These are phyloP conservation scores for Cynocephalus volans DNA, from an alignment of 2,113 vertebrate genomes.

Conservation along the genomic window DNA sequence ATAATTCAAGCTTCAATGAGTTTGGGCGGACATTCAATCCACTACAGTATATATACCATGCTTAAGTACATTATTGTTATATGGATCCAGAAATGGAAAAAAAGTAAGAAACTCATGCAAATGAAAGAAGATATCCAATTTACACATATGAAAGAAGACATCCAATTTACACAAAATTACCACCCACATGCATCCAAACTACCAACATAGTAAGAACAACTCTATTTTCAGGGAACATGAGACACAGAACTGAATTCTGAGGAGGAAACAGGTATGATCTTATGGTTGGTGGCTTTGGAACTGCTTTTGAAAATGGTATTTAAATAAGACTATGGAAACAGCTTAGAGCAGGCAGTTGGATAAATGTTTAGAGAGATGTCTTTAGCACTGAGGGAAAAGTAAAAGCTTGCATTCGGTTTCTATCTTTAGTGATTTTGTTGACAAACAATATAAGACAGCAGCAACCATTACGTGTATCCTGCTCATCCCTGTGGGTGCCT, in stretches of 20 bases:
- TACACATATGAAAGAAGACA: background rate
- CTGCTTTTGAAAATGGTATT: slow-evolving; percentile 34
- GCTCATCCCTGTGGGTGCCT: accelerated
- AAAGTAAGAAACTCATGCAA: background rate
- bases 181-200: background rate
- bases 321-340: background rate
- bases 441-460: background rate
- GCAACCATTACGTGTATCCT: accelerated
- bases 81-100: background rate
- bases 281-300: background rate
- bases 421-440: background rate
- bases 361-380: background rate
- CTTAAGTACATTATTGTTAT: background rate
- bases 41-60: background rate
- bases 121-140: background rate
- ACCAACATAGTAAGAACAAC: background rate
- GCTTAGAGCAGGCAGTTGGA: slow-evolving; percentile 12
- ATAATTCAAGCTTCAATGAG: too few species aligned
- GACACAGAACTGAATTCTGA: background rate
- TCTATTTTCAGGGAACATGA: background rate
- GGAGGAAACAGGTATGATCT: background rate
- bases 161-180: background rate
- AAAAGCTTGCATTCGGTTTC: too few species aligned
- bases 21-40: too few species aligned
- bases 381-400: background rate